These are phyloP conservation scores for Percopsis omiscomaycus DNA, from an alignment of 2,797 vertebrate species.

Conservation along the genomic window DNA sequence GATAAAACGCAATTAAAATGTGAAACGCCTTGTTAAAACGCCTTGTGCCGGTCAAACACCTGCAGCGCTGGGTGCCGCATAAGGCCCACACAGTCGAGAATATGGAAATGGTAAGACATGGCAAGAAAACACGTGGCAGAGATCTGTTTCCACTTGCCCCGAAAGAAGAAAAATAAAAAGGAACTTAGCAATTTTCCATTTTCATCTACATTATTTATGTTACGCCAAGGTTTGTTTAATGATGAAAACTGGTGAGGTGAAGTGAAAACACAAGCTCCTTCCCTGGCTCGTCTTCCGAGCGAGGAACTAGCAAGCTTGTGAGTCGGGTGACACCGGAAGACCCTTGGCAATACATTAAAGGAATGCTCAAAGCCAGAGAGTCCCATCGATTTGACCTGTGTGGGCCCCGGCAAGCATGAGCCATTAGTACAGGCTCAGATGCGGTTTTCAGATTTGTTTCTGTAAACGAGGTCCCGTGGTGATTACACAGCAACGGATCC, in stretches of 20 bases:
- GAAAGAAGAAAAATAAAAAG: conserved; percentile 4
- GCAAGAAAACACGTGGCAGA: conserved; percentile 20
- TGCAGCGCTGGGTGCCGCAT: too few relatives aligned
- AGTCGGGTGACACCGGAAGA: conserved; percentile 73
- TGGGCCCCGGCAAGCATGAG: conserved; percentile 71
- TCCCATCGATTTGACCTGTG: conserved; percentile 79
- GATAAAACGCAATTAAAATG: conserved; percentile 13
- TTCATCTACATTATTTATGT: conserved; percentile 27
- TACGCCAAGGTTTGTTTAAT: conserved; percentile 44
- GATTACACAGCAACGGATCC: conserved; percentile 55
- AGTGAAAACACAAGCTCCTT: conserved; percentile 59
- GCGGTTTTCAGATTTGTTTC: conserved; percentile 66
- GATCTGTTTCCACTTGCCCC: conserved; percentile 9
- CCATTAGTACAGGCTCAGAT: conserved; percentile 73
- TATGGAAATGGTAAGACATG: not conserved
- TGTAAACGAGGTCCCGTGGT: conserved; percentile 72
- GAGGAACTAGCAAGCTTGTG: conserved; percentile 73
- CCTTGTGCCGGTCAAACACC: not conserved
- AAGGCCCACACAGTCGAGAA: too few relatives aligned
- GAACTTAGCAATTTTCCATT: not conserved
- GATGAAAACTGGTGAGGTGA: conserved; percentile 34
- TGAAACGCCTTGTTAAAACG: too few relatives aligned
- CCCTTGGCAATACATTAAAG: conserved; percentile 75
- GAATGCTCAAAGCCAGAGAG: conserved; percentile 67
- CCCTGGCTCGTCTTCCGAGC: conserved; percentile 46